Conservation (phyloP, 2,888 invertebrate species). For the Eupithecia subumbrata region DNA sequence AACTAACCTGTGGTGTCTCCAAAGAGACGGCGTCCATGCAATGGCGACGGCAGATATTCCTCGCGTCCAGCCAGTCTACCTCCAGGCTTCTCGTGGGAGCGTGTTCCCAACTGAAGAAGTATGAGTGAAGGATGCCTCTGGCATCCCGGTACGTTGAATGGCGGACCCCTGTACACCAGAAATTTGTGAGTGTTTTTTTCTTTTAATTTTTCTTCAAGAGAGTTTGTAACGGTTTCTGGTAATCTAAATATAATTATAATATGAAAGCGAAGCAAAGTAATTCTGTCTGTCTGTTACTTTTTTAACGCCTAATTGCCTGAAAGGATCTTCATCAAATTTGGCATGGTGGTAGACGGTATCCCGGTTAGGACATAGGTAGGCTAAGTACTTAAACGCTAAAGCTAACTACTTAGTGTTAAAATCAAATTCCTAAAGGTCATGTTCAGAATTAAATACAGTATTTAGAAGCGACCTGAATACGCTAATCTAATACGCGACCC, state of each 20-base stretch:
- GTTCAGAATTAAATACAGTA: background rate
- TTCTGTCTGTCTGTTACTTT: no score
- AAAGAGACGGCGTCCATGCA: conserved; percentile 97
- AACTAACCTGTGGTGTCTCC: conserved; percentile 90
- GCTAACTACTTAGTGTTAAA: no score
- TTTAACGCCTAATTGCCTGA: no score
- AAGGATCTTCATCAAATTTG: no score
- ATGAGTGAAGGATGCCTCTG: conserved; percentile 93
- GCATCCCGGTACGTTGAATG: conserved; percentile 95
- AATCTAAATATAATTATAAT: no score
- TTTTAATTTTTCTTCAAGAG: background rate
- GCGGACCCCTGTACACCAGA: conserved; percentile 87
- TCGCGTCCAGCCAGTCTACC: conserved; percentile 95
- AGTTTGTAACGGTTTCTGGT: no score
- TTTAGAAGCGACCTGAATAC: background rate
- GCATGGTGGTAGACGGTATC: no score
- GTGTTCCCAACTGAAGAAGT: conserved; percentile 97
- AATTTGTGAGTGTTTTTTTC: conserved; percentile 8
- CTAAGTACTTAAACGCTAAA: no score
- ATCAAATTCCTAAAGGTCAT: no score
- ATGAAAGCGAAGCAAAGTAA: no score
- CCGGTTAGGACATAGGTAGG: no score
- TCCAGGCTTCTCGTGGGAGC: conserved; percentile 91
- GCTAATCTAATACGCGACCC: background rate
- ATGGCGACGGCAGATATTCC: conserved; percentile 95